A percentile compares a stretch with the other conserved stretches of the same genome.
Conservation (phyloP, 2,797 vertebrate species). For the Halcyon smyrnensis region DNA sequence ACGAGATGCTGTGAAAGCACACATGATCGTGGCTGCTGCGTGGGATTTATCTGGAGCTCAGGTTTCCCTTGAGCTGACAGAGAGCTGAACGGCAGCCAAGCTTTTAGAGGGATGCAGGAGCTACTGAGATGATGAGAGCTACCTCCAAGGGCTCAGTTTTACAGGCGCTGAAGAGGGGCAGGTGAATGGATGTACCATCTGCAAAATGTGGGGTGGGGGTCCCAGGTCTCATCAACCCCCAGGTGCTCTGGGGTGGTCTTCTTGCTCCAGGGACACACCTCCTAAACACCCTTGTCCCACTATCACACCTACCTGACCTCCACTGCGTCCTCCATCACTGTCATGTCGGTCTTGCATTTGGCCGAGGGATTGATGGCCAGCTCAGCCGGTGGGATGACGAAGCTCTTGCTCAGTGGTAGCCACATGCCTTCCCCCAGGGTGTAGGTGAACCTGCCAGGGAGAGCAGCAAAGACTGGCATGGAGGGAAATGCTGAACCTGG, state of each 20-base stretch:
- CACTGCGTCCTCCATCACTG: conserved; percentile 97
- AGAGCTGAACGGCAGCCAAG: not conserved
- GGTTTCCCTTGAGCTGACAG: not conserved
- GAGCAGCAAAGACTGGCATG: not conserved
- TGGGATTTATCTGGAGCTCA: not conserved
- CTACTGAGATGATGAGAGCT: not conserved
- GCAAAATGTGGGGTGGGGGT: accelerated
- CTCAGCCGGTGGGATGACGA: conserved; percentile 95
- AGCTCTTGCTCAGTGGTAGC: conserved; percentile 97
- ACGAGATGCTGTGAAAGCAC: accelerated
- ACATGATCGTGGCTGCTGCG: accelerated
- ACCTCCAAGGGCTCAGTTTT: not conserved
- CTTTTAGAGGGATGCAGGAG: not conserved
- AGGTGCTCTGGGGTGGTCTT: not conserved
- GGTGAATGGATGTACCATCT: not conserved
- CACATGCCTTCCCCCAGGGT: conserved; percentile 98
- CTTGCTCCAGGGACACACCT: accelerated
- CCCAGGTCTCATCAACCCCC: not conserved
- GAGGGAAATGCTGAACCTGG: not conserved
- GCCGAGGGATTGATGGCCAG: conserved; percentile 98
- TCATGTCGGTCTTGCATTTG: conserved; percentile 99
- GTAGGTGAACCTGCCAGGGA: conserved; percentile 90
- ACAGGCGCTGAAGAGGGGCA: not conserved
- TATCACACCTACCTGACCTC: conserved; percentile 87
- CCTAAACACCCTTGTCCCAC: accelerated